Evolutionary conservation across 2,113 vertebrate genomes (phyloP).

Genomic region (Charina bottae): DNA sequence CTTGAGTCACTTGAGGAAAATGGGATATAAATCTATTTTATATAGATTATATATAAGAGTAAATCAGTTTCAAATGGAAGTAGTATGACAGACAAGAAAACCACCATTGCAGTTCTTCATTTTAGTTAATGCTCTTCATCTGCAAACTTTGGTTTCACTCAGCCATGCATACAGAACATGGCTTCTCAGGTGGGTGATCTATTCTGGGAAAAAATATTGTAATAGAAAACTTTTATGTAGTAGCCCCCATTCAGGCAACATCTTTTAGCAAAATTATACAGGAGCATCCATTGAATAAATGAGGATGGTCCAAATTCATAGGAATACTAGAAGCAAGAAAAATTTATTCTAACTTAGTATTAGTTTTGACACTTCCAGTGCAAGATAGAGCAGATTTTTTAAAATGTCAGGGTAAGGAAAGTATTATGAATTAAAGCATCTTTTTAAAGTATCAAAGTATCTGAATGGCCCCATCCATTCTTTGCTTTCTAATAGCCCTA

Average conservation of each 20-base stretch:
- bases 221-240: not conserved
- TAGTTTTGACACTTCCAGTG: not conserved
- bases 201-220: not conserved
- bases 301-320: not conserved
- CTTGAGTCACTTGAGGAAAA: not conserved
- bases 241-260: not conserved
- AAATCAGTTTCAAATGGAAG: not conserved
- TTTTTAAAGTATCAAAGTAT: not conserved
- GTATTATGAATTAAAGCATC: not conserved
- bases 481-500: not conserved
- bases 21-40: not conserved
- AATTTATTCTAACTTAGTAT: not conserved
- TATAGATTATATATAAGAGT: too few relatives aligned
- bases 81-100: not conserved
- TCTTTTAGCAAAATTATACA: not conserved
- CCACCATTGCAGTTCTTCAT: not conserved
- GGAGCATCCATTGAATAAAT: not conserved
- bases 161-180: not conserved
- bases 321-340: too few relatives aligned
- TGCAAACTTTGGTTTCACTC: not conserved
- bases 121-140: not conserved
- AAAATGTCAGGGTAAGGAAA: not conserved
- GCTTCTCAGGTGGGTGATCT: not conserved
- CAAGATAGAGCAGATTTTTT: not conserved
- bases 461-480: not conserved